These are phyloP conservation scores for Pheosia tremula DNA, from an alignment of 2,888 invertebrate genomes.

Conservation along the genomic window DNA sequence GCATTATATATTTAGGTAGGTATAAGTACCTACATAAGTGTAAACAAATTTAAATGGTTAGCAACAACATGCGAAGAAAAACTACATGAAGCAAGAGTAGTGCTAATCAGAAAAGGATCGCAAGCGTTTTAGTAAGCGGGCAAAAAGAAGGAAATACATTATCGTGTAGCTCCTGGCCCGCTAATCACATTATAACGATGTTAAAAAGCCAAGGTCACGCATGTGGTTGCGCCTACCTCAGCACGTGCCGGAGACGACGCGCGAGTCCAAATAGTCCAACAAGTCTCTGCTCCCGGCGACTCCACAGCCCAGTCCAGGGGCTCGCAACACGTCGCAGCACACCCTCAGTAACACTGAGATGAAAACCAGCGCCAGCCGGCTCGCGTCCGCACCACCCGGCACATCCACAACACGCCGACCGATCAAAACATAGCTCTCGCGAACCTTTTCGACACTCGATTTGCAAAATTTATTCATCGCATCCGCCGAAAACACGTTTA, in stretches of 20 bases:
- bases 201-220: conserved; percentile 59
- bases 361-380: conserved; percentile 56
- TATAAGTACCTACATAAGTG: conserved; percentile 8
- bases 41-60: conserved; percentile 33
- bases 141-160: conserved; percentile 23
- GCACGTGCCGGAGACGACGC: conserved; percentile 60
- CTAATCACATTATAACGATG: conserved; percentile 44
- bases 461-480: conserved; percentile 84
- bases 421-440: conserved; percentile 81
- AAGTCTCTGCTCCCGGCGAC: conserved; percentile 41
- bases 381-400: conserved; percentile 71
- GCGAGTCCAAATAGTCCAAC: conserved; percentile 39
- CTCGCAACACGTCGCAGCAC: conserved; percentile 48
- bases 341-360: conserved; percentile 62
- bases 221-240: conserved; percentile 63
- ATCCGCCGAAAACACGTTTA: conserved; percentile 80
- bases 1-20: too few relatives aligned
- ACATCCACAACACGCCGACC: conserved; percentile 74
- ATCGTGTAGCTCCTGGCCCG: conserved; percentile 34
- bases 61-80: conserved; percentile 27
- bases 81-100: conserved; percentile 22
- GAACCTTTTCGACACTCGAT: conserved; percentile 80
- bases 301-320: conserved; percentile 41
- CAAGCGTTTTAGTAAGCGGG: conserved; percentile 12
- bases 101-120: conserved; percentile 34